These are phyloP conservation scores for Ephialtes manifestator DNA, from an alignment of 2,888 invertebrate species.

Conservation along the genomic window DNA sequence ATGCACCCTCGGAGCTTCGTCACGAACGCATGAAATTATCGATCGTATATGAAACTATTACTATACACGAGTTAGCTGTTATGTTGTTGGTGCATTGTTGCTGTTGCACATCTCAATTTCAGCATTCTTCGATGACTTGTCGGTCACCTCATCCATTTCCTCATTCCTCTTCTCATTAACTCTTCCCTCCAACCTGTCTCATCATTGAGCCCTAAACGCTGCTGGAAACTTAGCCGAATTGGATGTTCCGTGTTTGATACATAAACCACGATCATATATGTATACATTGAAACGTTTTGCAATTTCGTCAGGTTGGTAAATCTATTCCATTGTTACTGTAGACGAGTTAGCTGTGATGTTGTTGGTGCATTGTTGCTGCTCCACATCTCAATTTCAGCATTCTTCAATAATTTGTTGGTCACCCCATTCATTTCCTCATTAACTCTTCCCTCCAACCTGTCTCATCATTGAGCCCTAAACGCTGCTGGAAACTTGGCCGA, in stretches of 20 bases:
- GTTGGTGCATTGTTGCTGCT: neutral
- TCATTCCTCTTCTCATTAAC: constrained; percentile 20
- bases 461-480: constrained; percentile 4
- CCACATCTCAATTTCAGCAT: constrained; percentile 53
- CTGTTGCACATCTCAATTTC: constrained; percentile 50
- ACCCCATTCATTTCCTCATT: constrained; percentile 27
- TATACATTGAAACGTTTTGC: constrained; percentile 7
- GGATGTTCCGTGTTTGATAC: constrained; percentile 46
- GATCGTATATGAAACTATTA: constrained; percentile 6
- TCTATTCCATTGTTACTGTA: too few species aligned
- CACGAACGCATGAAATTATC: constrained; percentile 60
- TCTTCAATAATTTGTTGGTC: constrained; percentile 18
- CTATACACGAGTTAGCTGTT: constrained; percentile 14
- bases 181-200: constrained; percentile 29
- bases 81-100: neutral
- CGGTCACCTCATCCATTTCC: constrained; percentile 28
- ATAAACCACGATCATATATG: constrained; percentile 25
- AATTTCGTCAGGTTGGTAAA: constrained; percentile 47
- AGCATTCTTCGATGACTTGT: constrained; percentile 14
- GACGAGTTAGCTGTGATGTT: constrained; percentile 6
- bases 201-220: neutral
- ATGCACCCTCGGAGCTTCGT: constrained; percentile 49
- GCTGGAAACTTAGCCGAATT: constrained; percentile 43
- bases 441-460: constrained; percentile 30
- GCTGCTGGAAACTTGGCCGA: constrained; percentile 34